Conservation (phyloP, 2,888 invertebrate genomes). For the Pachliopta kotzebuea region DNA sequence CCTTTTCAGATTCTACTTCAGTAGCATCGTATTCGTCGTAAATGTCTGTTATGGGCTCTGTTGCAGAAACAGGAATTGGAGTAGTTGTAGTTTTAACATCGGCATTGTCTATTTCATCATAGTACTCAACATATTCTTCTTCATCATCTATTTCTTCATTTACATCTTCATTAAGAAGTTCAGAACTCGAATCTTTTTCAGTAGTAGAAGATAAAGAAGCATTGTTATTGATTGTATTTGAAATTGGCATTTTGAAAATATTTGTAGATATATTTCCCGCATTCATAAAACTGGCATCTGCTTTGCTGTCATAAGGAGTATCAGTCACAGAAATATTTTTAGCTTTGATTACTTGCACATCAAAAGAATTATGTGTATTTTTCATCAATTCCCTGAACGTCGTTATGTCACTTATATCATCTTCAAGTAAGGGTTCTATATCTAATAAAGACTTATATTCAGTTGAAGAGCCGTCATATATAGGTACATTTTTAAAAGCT, state of each 20-base stretch:
- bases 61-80: slow-evolving; percentile 36
- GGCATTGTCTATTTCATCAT: slow-evolving; percentile 61
- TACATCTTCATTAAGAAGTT: slow-evolving; percentile 42
- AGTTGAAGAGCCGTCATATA: slow-evolving; percentile 59
- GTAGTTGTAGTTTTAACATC: slow-evolving; percentile 54
- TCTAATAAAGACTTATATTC: slow-evolving; percentile 77
- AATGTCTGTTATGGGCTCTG: slow-evolving; percentile 59
- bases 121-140: slow-evolving; percentile 65
- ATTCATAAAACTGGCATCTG: slow-evolving; percentile 69
- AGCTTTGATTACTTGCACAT: slow-evolving; percentile 79
- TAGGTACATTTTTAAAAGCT: slow-evolving; percentile 43
- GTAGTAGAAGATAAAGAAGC: slow-evolving; percentile 35
- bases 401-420: slow-evolving; percentile 75
- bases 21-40: slow-evolving; percentile 73
- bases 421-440: slow-evolving; percentile 80
- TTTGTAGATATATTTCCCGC: slow-evolving; percentile 59
- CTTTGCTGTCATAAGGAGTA: slow-evolving; percentile 60
- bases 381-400: slow-evolving; percentile 74
- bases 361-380: slow-evolving; percentile 68
- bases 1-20: slow-evolving; percentile 57
- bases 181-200: slow-evolving; percentile 40
- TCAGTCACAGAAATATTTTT: slow-evolving; percentile 46
- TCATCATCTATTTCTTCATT: slow-evolving; percentile 55
- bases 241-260: slow-evolving; percentile 28
- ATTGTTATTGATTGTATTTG: slow-evolving; percentile 32